These are phyloP conservation scores for Cotesia typhae DNA, from an alignment of 1,140 invertebrate genomes.

Conservation along the genomic window DNA sequence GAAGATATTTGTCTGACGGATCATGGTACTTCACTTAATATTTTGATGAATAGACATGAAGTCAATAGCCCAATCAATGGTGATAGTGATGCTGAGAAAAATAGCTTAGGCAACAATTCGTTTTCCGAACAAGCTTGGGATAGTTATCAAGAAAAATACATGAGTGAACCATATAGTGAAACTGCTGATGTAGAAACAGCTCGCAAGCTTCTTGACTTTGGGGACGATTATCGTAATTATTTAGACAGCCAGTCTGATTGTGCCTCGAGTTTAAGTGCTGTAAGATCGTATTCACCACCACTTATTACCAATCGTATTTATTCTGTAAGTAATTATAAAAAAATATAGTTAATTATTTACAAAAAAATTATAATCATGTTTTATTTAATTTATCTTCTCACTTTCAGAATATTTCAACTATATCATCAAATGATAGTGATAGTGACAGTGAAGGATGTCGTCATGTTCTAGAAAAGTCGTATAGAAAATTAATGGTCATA, in stretches of 20 bases:
- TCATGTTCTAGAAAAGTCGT: constrained; percentile 68
- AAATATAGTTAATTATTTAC: background rate
- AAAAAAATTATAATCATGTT: constrained; percentile 20
- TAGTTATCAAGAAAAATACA: constrained; percentile 89
- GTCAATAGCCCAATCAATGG: constrained; percentile 47
- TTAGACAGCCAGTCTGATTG: constrained; percentile 87
- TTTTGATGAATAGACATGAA: constrained; percentile 49
- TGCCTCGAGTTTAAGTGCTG: constrained; percentile 78
- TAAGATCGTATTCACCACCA: constrained; percentile 53
- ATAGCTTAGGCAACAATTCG: constrained; percentile 71
- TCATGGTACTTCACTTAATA: constrained; percentile 38
- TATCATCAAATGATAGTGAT: constrained; percentile 58
- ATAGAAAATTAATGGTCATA: constrained; percentile 66
- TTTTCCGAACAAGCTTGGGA: constrained; percentile 89
- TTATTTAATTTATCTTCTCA: constrained; percentile 32
- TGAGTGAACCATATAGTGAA: constrained; percentile 91
- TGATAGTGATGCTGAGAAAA: constrained; percentile 64
- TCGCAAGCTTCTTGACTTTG: constrained; percentile 82
- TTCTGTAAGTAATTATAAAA: constrained; percentile 54
- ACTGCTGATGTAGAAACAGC: constrained; percentile 87
- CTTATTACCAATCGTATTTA: constrained; percentile 54
- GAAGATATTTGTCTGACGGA: constrained; percentile 57
- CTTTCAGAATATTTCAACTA: constrained; percentile 43
- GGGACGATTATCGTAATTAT: constrained; percentile 89
- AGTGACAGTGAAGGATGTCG: constrained; percentile 69